phyloP scores from a whole-genome alignment of 35 echinoderm and acorn worm genomes.

The Stichopus chloronotus region DNA sequence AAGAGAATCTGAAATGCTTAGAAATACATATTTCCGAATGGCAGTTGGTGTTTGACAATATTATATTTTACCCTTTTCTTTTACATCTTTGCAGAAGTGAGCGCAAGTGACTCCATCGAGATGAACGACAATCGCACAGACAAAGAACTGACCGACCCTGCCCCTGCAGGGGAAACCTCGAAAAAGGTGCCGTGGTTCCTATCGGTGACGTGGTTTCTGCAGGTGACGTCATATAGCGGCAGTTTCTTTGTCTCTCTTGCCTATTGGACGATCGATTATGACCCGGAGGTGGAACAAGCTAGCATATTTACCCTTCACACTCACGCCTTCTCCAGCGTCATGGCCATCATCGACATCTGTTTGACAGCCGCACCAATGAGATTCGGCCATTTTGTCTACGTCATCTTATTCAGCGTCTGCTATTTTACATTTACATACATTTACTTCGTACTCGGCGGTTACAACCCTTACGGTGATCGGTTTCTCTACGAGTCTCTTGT shows the following conservation, averaged over 20 bases:
- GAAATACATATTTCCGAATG: no score
- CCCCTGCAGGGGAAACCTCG: no score
- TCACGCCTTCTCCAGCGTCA: conserved; percentile 56
- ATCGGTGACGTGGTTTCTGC: conserved; percentile 72
- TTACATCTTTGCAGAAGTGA: background rate
- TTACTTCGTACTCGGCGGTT: conserved; percentile 74
- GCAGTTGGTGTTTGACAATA: no score
- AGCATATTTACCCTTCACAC: conserved; percentile 77
- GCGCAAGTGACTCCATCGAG: conserved; percentile 25
- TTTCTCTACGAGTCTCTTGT: conserved; percentile 66
- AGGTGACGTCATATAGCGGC: conserved; percentile 66
- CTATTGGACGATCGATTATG: conserved; percentile 78
- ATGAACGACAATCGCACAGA: conserved; percentile 9
- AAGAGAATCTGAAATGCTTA: no score
- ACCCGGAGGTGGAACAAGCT: conserved; percentile 64
- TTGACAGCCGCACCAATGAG: conserved; percentile 58
- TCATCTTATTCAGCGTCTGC: conserved; percentile 31
- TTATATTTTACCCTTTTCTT: no score
- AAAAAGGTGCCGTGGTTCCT: conserved; percentile 65
- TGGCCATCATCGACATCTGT: conserved; percentile 53
- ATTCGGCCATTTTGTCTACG: conserved; percentile 69
- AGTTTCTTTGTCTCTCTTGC: conserved; percentile 63
- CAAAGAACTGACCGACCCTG: background rate
- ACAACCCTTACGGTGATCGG: conserved; percentile 68
- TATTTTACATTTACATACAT: conserved; percentile 71